Percentiles rank a stretch among this genome's conserved stretches.
These are phyloP conservation scores for Clinocottus analis DNA, from an alignment of 2,113 vertebrate species.

Conservation along the genomic window DNA sequence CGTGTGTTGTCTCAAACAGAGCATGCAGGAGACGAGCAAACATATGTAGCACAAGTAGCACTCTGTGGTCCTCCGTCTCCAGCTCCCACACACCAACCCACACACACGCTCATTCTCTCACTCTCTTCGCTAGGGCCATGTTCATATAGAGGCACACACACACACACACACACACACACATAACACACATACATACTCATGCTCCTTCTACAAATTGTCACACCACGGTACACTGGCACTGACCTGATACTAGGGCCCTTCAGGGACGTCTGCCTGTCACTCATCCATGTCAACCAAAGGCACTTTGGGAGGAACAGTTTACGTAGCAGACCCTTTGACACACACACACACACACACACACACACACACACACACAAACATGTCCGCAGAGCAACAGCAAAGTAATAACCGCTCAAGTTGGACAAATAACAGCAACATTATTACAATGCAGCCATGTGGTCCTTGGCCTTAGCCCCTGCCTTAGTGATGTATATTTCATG, in stretches of 20 bases:
- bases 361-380: too few relatives aligned
- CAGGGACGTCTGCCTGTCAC: slow-evolving; percentile 69
- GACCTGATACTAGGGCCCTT: slow-evolving; percentile 69
- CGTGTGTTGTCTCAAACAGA: slow-evolving; percentile 35
- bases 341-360: not conserved
- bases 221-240: slow-evolving; percentile 41
- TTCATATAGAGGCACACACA: slow-evolving; percentile 8
- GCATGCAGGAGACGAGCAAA: slow-evolving; percentile 56
- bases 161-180: slow-evolving; percentile 6
- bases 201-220: slow-evolving; percentile 59
- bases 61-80: slow-evolving; percentile 14
- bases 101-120: slow-evolving; percentile 20
- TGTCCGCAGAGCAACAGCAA: slow-evolving; percentile 18
- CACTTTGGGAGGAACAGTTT: slow-evolving; percentile 27
- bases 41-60: slow-evolving; percentile 44
- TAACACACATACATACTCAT: slow-evolving; percentile 5
- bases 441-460: slow-evolving; percentile 51
- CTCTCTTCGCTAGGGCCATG: not conserved
- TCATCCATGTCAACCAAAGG: slow-evolving; percentile 60
- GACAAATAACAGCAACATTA: slow-evolving; percentile 71
- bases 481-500: slow-evolving; percentile 74
- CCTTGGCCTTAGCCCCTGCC: slow-evolving; percentile 43
- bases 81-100: not conserved
- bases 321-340: slow-evolving; percentile 32
- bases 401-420: slow-evolving; percentile 60